These are phyloP conservation scores for Xenops minutus DNA, from an alignment of 2,797 vertebrate genomes.

Conservation along the genomic window DNA sequence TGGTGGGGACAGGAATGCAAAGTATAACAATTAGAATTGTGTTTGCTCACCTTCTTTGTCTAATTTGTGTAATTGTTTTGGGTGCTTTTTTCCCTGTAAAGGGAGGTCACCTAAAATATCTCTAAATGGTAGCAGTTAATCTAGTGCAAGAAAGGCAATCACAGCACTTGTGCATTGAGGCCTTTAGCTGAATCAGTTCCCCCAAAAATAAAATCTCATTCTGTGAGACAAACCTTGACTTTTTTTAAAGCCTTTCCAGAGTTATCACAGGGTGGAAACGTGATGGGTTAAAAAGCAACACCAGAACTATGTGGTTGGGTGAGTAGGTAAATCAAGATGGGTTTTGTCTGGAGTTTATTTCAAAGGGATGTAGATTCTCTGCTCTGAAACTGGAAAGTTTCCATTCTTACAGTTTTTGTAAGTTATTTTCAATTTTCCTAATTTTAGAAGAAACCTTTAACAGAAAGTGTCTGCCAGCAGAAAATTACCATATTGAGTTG, in stretches of 20 bases:
- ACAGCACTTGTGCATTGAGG: not conserved
- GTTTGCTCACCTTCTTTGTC: not conserved
- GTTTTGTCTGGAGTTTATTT: not conserved
- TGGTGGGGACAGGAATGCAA: not conserved
- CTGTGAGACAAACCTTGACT: not conserved
- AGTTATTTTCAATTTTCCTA: not conserved
- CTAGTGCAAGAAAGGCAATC: not conserved
- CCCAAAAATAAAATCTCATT: not conserved
- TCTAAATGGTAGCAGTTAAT: not conserved
- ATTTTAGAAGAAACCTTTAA: not conserved
- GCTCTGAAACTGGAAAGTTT: not conserved
- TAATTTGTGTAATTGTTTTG: not conserved
- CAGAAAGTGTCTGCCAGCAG: slow-evolving; percentile 6
- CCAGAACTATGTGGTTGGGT: not conserved
- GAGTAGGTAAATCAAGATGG: not conserved
- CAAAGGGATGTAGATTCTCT: not conserved
- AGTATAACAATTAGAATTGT: not conserved
- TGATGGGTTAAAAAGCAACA: not conserved
- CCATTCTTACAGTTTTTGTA: not conserved
- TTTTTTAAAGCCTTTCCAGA: not conserved
- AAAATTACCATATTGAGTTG: not conserved
- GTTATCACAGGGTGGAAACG: not conserved
- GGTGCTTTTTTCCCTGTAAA: not conserved
- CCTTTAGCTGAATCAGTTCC: not conserved
- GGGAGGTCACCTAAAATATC: not conserved